Conservation (phyloP, 2,113 vertebrate species). For the Sceloporus tristichus region DNA sequence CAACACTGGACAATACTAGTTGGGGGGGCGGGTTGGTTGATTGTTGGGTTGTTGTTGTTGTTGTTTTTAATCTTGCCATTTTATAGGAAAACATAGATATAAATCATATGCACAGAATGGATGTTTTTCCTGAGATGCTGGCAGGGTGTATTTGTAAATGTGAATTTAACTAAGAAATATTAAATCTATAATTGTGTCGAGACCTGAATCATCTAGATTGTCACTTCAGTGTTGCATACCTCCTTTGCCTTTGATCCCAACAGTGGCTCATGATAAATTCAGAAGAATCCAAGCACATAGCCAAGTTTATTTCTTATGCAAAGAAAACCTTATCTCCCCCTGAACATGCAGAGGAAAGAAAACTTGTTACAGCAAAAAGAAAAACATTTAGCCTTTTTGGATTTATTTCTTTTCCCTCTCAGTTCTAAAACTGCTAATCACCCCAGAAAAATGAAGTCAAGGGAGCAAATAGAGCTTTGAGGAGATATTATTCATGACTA, state of each 20-base stretch:
- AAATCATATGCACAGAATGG: constrained; percentile 41
- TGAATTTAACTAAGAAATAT: constrained; percentile 63
- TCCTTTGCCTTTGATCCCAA: constrained; percentile 67
- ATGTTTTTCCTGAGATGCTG: constrained; percentile 51
- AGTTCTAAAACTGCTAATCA: constrained; percentile 68
- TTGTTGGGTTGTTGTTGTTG: no score
- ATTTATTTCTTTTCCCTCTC: constrained; percentile 46
- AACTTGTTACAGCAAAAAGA: constrained; percentile 44
- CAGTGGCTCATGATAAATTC: constrained; percentile 71
- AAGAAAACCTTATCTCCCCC: constrained; percentile 64
- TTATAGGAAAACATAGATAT: constrained; percentile 40
- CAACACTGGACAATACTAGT: constrained; percentile 27
- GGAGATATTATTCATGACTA: constrained; percentile 58
- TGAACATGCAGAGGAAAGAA: constrained; percentile 52
- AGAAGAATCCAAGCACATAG: constrained; percentile 59
- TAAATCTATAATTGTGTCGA: constrained; percentile 59
- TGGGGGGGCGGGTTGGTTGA: no score
- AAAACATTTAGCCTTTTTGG: constrained; percentile 57
- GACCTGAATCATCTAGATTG: constrained; percentile 61
- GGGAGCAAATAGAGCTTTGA: constrained; percentile 47
- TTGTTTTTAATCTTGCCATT: constrained; percentile 33
- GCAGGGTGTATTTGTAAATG: not conserved
- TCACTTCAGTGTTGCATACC: constrained; percentile 56
- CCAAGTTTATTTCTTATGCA: constrained; percentile 68
- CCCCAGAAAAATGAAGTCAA: constrained; percentile 61